Percentiles rank a stretch among this genome's conserved stretches.
Evolutionary conservation across 2,888 invertebrate genomes (phyloP).

Genomic region (Sinhomidia bicolor): DNA sequence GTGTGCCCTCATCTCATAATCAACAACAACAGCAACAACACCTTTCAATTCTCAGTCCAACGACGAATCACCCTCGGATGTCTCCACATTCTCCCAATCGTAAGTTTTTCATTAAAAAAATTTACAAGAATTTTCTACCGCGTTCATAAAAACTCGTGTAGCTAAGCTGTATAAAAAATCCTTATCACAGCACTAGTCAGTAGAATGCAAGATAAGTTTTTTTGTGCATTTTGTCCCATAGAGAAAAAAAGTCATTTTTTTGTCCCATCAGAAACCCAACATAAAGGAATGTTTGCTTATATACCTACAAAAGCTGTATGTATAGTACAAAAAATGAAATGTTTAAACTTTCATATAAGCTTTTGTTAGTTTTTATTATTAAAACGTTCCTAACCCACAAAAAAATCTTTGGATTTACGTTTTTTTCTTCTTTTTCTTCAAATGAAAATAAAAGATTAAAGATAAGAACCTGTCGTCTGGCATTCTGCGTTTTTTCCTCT

Average conservation of each 20-base stretch:
- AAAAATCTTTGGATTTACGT: conserved; percentile 10
- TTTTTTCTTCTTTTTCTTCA: too few species aligned
- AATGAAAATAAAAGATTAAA: conserved; percentile 22
- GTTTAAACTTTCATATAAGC: neutral
- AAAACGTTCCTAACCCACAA: conserved; percentile 13
- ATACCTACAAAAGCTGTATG: neutral
- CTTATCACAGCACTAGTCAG: neutral
- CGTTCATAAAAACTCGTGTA: neutral
- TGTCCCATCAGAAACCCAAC: neutral
- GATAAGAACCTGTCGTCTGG: conserved; percentile 43
- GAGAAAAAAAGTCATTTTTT: neutral
- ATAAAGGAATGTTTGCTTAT: neutral
- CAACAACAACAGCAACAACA: conserved; percentile 54
- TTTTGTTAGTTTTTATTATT: conserved; percentile 51
- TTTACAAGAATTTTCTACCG: conserved; percentile 6
- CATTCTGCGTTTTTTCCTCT: neutral
- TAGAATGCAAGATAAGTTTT: neutral
- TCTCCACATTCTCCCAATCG: conserved; percentile 62
- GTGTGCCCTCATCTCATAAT: conserved; percentile 65
- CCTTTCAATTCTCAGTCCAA: conserved; percentile 52
- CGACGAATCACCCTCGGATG: conserved; percentile 47
- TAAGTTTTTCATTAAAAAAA: conserved; percentile 38
- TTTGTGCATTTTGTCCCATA: neutral
- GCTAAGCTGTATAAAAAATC: neutral
- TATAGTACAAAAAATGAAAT: too few species aligned